Percentiles rank a stretch among this genome's conserved stretches.
These are phyloP conservation scores for Cyphomyrus plagiostoma DNA, from an alignment of 2,113 vertebrate genomes.

Conservation along the genomic window DNA sequence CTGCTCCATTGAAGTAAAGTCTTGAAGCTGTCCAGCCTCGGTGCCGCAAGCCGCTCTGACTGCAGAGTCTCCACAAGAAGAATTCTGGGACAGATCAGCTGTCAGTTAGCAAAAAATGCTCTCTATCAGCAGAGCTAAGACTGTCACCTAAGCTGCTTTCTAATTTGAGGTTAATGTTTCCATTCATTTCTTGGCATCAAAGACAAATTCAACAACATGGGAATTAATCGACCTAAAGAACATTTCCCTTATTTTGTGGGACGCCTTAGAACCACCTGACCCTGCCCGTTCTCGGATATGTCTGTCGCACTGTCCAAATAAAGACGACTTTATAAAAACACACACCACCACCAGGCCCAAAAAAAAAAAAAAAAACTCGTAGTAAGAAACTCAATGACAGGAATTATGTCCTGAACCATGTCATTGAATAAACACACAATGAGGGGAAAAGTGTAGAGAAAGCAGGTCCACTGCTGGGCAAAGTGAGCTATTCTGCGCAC, in stretches of 20 bases:
- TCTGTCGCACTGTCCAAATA: slow-evolving; percentile 45
- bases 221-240: not conserved
- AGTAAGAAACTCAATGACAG: slow-evolving; percentile 67
- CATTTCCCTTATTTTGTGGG: not conserved
- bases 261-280: not conserved
- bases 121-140: slow-evolving; percentile 15
- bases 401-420: slow-evolving; percentile 61
- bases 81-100: slow-evolving; percentile 45
- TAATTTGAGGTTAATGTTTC: not conserved
- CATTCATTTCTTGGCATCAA: not conserved
- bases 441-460: slow-evolving; percentile 59
- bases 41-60: slow-evolving; percentile 49
- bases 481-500: slow-evolving; percentile 82
- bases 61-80: slow-evolving; percentile 47
- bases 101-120: slow-evolving; percentile 46
- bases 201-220: not conserved
- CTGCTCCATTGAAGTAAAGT: slow-evolving; percentile 51
- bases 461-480: slow-evolving; percentile 72
- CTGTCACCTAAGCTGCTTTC: not conserved
- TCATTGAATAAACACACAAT: slow-evolving; percentile 75
- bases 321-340: slow-evolving; percentile 48
- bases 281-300: not conserved
- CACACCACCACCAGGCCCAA: slow-evolving; percentile 8
- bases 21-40: slow-evolving; percentile 57
- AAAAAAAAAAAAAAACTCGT: slow-evolving; percentile 47